Evolutionary conservation across 2,113 vertebrate genomes (phyloP), one percentile per base, ranked within the genome.

Genomic region (Strix uralensis): DNA sequence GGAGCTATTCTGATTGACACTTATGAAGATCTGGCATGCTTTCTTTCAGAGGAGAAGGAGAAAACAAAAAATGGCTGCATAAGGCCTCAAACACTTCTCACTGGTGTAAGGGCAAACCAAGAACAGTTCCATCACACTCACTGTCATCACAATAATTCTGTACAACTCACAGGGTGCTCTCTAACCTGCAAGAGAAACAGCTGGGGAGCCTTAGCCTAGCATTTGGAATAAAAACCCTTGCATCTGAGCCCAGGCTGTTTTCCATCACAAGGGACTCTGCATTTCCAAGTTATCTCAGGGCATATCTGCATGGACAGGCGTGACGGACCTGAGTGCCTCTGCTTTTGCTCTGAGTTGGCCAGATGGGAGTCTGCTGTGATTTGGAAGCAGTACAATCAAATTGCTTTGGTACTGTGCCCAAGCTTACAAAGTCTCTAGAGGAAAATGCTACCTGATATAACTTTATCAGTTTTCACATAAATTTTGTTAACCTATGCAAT

Each of bases 201-300:
- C 40, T 69, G 44, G 40, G 23, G 34, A 88, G n/a, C 34, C 34
- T 74, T 61, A 52, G 6, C n/a, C 52, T 26, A 70, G 54, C 17
- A 34, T 62, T 66, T 86, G 67, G 52, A 69, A 78, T 42, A 62
- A 86, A 61, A 9, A 0, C 5, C 9, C 25, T 51, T 81, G 61
- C 38, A 36, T 75, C 32, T 71, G 59, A 91, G 38, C 47, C 46
- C 34, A 58, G 75, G 30, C 63, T 88, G 58, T 49, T 83, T 46
- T 54, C 54, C 32, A 42, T 67, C 32, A 75, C 46, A 73, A 46
- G n/a, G 27, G 52, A 49, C 20, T 34, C 29, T 36, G 17, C 46
- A 32, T 70, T 94, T 91, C 83, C n/a, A 74, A 32, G 22, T 80
- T 83, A 58, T 70, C 67, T 81, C 51, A 58, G 83, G 38, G 16